phyloP scores from a whole-genome alignment of 2,113 vertebrate species.

The Eublepharis macularius region DNA sequence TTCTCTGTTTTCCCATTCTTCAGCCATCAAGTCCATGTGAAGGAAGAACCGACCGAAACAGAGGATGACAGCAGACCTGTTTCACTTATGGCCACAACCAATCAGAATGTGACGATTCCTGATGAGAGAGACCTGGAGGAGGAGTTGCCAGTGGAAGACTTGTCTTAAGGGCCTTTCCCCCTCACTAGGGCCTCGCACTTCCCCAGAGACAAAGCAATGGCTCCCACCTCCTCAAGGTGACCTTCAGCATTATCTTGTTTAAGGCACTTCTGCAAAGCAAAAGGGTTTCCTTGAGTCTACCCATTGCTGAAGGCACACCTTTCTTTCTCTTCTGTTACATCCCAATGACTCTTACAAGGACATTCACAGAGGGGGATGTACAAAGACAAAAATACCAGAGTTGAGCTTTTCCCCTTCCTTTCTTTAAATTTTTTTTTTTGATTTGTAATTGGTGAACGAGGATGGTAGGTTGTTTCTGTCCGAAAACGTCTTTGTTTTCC shows the following conservation, averaged over 20 bases:
- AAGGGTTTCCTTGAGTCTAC: conserved; percentile 52
- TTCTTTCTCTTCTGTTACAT: conserved; percentile 18
- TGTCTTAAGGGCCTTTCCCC: conserved; percentile 85
- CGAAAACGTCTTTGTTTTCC: conserved; percentile 47
- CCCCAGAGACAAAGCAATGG: conserved; percentile 52
- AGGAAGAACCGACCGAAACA: conserved; percentile 93
- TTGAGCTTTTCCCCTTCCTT: conserved; percentile 51
- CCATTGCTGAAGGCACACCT: conserved; percentile 42
- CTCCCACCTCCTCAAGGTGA: conserved; percentile 68
- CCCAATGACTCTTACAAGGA: conserved; percentile 24
- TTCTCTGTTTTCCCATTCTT: background rate
- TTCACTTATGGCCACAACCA: conserved; percentile 83
- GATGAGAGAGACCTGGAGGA: conserved; percentile 95
- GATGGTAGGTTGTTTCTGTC: conserved; percentile 69
- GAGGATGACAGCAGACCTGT: conserved; percentile 90
- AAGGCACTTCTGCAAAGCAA: conserved; percentile 77
- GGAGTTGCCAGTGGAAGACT: conserved; percentile 92
- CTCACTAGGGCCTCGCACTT: conserved; percentile 57
- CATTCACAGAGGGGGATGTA: background rate
- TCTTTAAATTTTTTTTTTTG: conserved; percentile 43
- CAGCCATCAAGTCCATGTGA: conserved; percentile 95
- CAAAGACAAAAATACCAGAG: conserved; percentile 32
- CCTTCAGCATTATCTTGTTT: conserved; percentile 54
- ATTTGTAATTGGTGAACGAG: conserved; percentile 68
- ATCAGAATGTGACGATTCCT: conserved; percentile 86